These are phyloP conservation scores for Brachypterus glaber DNA, from an alignment of 2,888 invertebrate species.

Conservation along the genomic window DNA sequence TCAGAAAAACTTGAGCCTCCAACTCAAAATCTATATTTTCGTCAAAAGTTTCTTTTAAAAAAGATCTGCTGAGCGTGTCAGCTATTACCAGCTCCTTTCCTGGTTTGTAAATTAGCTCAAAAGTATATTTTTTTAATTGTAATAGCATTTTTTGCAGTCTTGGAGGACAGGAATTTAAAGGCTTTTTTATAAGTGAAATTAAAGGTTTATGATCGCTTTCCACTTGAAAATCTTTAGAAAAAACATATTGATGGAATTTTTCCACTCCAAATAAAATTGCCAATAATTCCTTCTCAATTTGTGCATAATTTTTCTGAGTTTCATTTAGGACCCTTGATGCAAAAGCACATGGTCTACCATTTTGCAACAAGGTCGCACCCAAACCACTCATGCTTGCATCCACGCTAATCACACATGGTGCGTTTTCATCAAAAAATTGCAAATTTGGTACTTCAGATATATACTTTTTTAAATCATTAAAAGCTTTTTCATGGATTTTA, in stretches of 20 bases:
- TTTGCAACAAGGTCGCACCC: slow-evolving; percentile 12
- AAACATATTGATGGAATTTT: too few relatives aligned
- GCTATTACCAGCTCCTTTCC: slow-evolving; percentile 7
- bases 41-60: background rate
- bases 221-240: too few relatives aligned
- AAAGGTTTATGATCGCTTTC: slow-evolving; percentile 9
- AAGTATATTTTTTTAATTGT: too few relatives aligned
- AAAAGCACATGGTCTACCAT: slow-evolving; percentile 10
- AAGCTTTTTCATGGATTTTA: slow-evolving; percentile 3
- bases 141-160: slow-evolving; percentile 7
- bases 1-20: too few relatives aligned
- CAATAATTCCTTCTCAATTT: slow-evolving; percentile 9
- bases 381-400: slow-evolving; percentile 11
- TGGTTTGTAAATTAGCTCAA: slow-evolving; percentile 3
- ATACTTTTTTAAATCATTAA: slow-evolving; percentile 11
- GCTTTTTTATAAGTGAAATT: slow-evolving; percentile 9
- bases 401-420: slow-evolving; percentile 7
- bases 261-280: slow-evolving; percentile 2
- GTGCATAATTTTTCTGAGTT: slow-evolving; percentile 10
- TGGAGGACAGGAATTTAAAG: background rate
- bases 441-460: slow-evolving; percentile 13
- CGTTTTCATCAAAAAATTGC: slow-evolving; percentile 8
- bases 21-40: background rate
- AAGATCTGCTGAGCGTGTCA: slow-evolving; percentile 9
- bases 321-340: slow-evolving; percentile 8